These are phyloP conservation scores for Perodicticus potto DNA, from an alignment of 2,797 vertebrate species.

Conservation along the genomic window DNA sequence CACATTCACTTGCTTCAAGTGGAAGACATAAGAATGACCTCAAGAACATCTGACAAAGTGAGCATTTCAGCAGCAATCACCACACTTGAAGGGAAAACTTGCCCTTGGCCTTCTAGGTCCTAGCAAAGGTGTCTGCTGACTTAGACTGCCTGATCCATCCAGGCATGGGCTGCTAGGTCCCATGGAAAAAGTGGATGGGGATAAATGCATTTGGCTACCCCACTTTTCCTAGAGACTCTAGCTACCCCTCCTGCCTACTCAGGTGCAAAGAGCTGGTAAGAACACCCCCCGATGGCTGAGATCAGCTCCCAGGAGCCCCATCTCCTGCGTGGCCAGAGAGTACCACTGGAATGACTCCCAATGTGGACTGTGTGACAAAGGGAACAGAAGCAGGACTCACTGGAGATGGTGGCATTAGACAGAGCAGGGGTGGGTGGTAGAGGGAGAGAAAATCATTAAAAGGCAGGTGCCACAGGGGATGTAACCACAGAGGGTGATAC, in stretches of 20 bases:
- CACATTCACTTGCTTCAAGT: not conserved
- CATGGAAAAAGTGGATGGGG: accelerated
- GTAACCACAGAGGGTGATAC: accelerated
- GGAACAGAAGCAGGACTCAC: too few relatives aligned
- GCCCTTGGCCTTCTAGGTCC: not conserved
- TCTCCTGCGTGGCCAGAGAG: not conserved
- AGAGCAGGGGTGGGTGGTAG: not conserved
- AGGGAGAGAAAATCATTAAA: not conserved
- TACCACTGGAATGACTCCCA: not conserved
- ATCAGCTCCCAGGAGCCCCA: not conserved
- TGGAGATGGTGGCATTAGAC: not conserved
- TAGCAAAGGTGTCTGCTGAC: not conserved
- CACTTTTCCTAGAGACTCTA: not conserved
- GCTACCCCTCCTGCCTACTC: not conserved
- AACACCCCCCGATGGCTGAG: accelerated
- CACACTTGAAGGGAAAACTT: not conserved
- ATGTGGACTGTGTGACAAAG: not conserved
- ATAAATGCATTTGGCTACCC: too few relatives aligned
- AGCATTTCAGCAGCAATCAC: not conserved
- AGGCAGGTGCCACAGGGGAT: not conserved
- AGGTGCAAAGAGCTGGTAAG: not conserved
- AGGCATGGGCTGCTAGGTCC: not conserved
- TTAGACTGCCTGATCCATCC: not conserved
- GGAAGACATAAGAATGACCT: not conserved
- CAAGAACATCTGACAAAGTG: not conserved